These are phyloP conservation scores for Dendrocincla fuliginosa DNA, from an alignment of 2,797 vertebrate genomes.

Conservation along the genomic window DNA sequence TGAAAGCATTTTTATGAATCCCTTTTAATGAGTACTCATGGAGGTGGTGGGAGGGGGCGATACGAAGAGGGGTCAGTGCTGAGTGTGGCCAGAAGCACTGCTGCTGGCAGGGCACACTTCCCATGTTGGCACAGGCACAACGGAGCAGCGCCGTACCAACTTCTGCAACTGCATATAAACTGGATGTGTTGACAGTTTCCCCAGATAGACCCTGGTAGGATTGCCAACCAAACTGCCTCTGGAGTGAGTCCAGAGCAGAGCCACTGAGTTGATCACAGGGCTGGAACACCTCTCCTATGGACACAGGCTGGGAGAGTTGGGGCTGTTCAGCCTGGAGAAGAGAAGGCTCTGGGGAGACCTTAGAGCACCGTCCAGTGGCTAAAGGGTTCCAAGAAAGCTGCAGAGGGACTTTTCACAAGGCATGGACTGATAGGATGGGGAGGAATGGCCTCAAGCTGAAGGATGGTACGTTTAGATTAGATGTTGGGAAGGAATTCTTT, in stretches of 20 bases:
- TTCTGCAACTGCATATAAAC: neutral
- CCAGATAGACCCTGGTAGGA: neutral
- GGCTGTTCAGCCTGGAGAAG: neutral
- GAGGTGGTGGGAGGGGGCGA: neutral
- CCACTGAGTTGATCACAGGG: neutral
- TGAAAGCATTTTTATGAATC: neutral
- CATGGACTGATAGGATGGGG: neutral
- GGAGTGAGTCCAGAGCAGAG: neutral
- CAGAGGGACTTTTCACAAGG: neutral
- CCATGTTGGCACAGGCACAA: neutral
- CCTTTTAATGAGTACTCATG: neutral
- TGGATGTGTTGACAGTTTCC: accelerated
- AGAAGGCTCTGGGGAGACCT: neutral
- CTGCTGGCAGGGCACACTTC: neutral
- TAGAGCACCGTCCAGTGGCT: neutral
- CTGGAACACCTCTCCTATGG: neutral
- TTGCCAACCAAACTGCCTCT: neutral
- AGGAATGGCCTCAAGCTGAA: neutral
- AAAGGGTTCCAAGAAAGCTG: neutral
- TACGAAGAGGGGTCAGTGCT: neutral
- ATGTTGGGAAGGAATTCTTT: neutral
- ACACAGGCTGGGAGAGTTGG: neutral
- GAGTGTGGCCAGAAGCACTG: neutral
- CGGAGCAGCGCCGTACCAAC: accelerated
- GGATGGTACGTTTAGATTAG: neutral